Evolutionary conservation across 2,113 vertebrate genomes (phyloP), one percentile per base, ranked within the genome.

Genomic region (Pedetes capensis): DNA sequence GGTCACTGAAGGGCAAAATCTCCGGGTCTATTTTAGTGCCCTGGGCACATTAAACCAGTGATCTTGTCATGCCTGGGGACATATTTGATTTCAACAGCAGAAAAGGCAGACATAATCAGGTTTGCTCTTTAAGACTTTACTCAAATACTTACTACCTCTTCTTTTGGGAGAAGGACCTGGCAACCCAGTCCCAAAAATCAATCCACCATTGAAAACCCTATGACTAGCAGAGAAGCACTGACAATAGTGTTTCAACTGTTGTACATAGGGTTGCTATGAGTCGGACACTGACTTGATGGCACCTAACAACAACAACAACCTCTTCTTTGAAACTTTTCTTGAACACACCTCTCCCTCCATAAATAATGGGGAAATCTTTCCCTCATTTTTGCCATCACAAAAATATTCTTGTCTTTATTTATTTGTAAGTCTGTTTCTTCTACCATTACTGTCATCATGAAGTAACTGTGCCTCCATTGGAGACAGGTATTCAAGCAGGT

Each of bases 271-370:
- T n/a, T n/a, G n/a, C n/a, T n/a, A n/a, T n/a, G n/a, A n/a, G n/a
- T n/a, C n/a, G n/a, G n/a, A n/a, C n/a, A n/a, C n/a, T n/a, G n/a
- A n/a, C n/a, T n/a, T n/a, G n/a, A n/a, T n/a, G n/a, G n/a, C n/a
- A n/a, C n/a, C n/a, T n/a, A n/a, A n/a, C n/a, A n/a, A n/a, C n/a
- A n/a, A n/a, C n/a, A n/a, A n/a, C n/a, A n/a, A 49, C 8, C 18
- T 86, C 44, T 83, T 82, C 64, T 94, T 23, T 87, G 51, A 68
- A 81, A n/a, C 42, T 86, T 93, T 95, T 51, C 75, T 89, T 49
- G 42, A 96, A 87, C 14, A 16, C 25, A 79, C 17, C 11, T 75
- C 37, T 78, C 44, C 34, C 22, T 53, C 37, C 1, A 61, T 71
- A 69, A 88, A 59, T 86, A 93, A 66, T 12, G 74, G 79, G 29